Conservation (phyloP, 2,113 vertebrate species). For the Meriones unguiculatus region DNA sequence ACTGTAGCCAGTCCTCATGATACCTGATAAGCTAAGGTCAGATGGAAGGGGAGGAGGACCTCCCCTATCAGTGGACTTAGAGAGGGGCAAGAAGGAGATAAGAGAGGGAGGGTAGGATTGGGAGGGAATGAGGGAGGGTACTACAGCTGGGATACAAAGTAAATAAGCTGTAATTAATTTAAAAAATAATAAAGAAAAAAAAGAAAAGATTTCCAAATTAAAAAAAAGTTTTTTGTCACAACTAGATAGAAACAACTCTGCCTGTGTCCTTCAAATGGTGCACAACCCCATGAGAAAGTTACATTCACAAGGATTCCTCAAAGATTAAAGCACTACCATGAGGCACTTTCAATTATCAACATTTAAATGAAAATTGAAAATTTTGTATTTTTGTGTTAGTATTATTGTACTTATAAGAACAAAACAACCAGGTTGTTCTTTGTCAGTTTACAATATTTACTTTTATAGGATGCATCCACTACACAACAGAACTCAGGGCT, state of each 20-base stretch:
- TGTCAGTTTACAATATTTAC: constrained; percentile 42
- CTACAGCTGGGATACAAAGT: too few species aligned
- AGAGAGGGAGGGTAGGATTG: too few species aligned
- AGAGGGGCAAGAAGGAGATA: too few species aligned
- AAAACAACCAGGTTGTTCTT: background rate
- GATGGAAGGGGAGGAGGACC: too few species aligned
- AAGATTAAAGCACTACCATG: background rate
- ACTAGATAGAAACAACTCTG: constrained; percentile 16
- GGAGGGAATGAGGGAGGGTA: too few species aligned
- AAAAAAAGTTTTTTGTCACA: background rate
- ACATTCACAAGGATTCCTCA: background rate
- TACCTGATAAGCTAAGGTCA: too few species aligned
- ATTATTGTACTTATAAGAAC: constrained; percentile 25
- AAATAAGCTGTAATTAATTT: too few species aligned
- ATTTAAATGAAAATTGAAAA: constrained; percentile 13
- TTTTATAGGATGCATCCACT: background rate
- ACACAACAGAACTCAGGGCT: background rate
- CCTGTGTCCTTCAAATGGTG: background rate
- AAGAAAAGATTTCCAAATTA: too few species aligned
- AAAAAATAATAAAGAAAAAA: too few species aligned
- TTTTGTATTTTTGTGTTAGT: background rate
- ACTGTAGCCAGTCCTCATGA: too few species aligned
- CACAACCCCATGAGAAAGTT: constrained; percentile 23
- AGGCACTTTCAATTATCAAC: constrained; percentile 24
- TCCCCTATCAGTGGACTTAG: too few species aligned